Base-by-base conservation (phyloP, 2,797 vertebrate species). In the Acipenser ruthenus region DNA sequence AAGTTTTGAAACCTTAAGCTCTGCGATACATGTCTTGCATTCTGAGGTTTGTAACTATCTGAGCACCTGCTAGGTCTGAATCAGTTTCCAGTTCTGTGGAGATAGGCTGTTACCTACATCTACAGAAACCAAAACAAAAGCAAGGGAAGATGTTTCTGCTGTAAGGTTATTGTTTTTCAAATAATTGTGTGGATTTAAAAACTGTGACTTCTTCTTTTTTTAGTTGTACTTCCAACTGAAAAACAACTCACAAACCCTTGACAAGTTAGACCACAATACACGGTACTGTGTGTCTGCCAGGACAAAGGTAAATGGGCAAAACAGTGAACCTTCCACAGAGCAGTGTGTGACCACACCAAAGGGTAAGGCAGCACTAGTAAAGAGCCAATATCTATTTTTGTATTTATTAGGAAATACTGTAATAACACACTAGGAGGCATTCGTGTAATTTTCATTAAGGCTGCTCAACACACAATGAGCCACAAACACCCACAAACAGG, bases 251-350 rank as follows among this genome's bases (percentile, higher is more conserved):
- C 6, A 67, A 49, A 65, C 7, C 2, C 10, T 71, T 4, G 70
- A 65, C 1, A 70, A 69, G 3, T 64, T 72, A 62, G 71, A 75
- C 6, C 73, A 68, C 13, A 67, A 67, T 50, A 63, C 71, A 1
- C 52, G 50, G 50, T 50, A 72, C 63, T 80, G 76, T 6, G 65
- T 80, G 53, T 61, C 49, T 6, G 78, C 62, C 0, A 51, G 70
- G 49, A 59, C 60, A 7, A 18, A 62, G 12, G 74, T 73, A 0
- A 6, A 7, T 1, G 10, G 64, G 1, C 8, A 62, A 7, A 47
- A 63, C 56, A 66, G 58, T 10, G 48, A 60, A 1, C 62, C 50
- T 1, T 72, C 71, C 1, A 10, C 52, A 10, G 59, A 62, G 55
- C 64, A 15, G 7, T 80, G 78, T 23, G 37, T 67, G 12, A 62